phyloP scores from a whole-genome alignment of 2,888 invertebrate species.

The Tipula helvola region DNA sequence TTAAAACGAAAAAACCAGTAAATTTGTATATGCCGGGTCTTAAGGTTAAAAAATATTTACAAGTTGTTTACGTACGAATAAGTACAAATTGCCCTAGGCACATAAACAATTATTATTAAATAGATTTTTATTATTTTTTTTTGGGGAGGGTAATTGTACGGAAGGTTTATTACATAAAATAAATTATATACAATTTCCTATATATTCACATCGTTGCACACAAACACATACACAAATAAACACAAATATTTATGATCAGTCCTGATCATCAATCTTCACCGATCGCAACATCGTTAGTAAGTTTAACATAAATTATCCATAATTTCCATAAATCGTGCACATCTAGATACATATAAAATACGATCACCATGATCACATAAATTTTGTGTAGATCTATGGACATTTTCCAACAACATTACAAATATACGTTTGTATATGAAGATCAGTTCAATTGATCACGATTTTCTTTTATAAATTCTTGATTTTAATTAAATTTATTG shows the following conservation, averaged over 20 bases:
- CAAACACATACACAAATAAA: not conserved
- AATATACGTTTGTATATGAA: not conserved
- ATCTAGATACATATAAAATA: not conserved
- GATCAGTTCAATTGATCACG: not conserved
- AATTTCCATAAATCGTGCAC: not conserved
- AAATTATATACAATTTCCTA: too few species aligned
- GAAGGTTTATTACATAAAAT: too few species aligned
- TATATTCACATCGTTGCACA: not conserved
- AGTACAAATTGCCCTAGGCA: not conserved
- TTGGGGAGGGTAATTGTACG: not conserved
- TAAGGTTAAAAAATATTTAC: not conserved
- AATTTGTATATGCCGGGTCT: not conserved
- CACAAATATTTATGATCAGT: not conserved
- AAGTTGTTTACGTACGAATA: not conserved
- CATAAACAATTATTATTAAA: not conserved
- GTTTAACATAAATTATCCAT: not conserved
- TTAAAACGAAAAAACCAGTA: not conserved
- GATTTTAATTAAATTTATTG: not conserved
- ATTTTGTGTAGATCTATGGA: not conserved
- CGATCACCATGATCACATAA: not conserved
- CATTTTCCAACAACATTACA: not conserved
- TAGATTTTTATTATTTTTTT: too few species aligned
- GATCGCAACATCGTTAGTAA: not conserved
- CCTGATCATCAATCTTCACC: not conserved
- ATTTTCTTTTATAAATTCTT: not conserved